Evolutionary conservation across 2,113 vertebrate species (phyloP).

Genomic region (Myotis yumanensis): DNA sequence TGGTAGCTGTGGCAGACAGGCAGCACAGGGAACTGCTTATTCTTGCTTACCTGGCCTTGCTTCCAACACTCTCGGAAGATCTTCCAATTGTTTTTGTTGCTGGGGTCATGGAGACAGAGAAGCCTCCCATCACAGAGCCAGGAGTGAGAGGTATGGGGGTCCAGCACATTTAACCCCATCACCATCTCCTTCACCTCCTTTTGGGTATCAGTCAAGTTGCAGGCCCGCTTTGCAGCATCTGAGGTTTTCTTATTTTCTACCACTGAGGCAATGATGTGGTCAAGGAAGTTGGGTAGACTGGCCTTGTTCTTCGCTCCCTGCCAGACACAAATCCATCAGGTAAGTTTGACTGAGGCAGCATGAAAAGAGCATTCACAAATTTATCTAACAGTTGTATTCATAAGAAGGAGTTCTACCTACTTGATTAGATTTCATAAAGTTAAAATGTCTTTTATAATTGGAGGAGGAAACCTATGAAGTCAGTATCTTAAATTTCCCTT

Average conservation of each 20-base stretch:
- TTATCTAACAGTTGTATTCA: background rate
- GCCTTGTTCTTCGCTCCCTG: conserved; percentile 95
- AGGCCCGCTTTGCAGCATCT: conserved; percentile 88
- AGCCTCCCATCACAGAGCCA: conserved; percentile 99
- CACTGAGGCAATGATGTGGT: conserved; percentile 99
- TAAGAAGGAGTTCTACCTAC: conserved; percentile 38
- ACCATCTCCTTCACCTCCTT: conserved; percentile 92
- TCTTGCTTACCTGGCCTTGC: conserved; percentile 93
- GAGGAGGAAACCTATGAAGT: background rate
- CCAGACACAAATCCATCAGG: conserved; percentile 71
- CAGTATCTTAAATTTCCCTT: background rate
- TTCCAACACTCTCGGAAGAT: conserved; percentile 99
- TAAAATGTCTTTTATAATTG: conserved; percentile 17
- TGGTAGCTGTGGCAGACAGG: background rate
- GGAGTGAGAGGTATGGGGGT: conserved; percentile 97
- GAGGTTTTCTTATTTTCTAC: conserved; percentile 98
- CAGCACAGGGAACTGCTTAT: background rate
- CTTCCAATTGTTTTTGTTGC: conserved; percentile 99
- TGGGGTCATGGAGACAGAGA: conserved; percentile 97
- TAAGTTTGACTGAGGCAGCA: conserved; percentile 37
- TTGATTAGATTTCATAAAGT: background rate
- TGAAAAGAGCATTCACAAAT: background rate
- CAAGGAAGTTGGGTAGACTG: conserved; percentile 96
- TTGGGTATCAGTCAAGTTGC: conserved; percentile 88
- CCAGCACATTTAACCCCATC: conserved; percentile 97